A percentile compares a stretch with the other conserved stretches of the same genome.
phyloP scores from a whole-genome alignment of 2,888 invertebrate genomes.

The Antitype chi region DNA sequence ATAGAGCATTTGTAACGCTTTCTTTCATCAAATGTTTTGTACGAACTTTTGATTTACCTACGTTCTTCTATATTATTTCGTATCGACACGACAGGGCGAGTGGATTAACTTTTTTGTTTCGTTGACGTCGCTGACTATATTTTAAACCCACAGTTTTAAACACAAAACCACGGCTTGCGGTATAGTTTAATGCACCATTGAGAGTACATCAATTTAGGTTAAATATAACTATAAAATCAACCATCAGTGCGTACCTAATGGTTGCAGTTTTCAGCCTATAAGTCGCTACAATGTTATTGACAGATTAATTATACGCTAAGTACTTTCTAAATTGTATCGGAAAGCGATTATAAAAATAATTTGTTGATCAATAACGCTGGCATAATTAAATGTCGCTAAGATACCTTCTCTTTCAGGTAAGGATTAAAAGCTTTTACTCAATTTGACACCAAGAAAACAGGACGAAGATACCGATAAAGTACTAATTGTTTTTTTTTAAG shows the following conservation, averaged over 20 bases:
- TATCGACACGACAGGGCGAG: not conserved
- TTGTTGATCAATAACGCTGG: not conserved
- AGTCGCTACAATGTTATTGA: constrained; percentile 20
- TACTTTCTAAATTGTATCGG: constrained; percentile 24
- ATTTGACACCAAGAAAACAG: not conserved
- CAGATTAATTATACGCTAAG: constrained; percentile 22
- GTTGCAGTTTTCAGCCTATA: constrained; percentile 31
- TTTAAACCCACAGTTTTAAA: constrained; percentile 4
- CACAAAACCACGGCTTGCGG: constrained; percentile 19
- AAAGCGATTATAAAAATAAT: constrained; percentile 5
- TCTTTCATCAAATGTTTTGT: not conserved
- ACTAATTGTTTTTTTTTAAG: too few relatives aligned
- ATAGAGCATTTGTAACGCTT: not conserved
- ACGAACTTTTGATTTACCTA: not conserved
- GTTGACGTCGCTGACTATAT: not conserved
- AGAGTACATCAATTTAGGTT: constrained; percentile 24
- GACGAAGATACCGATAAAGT: not conserved
- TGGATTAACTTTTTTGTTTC: not conserved
- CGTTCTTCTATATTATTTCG: not conserved
- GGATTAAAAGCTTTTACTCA: constrained; percentile 3
- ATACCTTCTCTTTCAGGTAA: not conserved
- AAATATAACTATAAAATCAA: constrained; percentile 3
- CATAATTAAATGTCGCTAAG: not conserved
- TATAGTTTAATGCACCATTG: constrained; percentile 30
- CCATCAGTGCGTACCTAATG: constrained; percentile 4